Evolutionary conservation across 2,797 vertebrate genomes (phyloP).

Genomic region (Luscinia luscinia): DNA sequence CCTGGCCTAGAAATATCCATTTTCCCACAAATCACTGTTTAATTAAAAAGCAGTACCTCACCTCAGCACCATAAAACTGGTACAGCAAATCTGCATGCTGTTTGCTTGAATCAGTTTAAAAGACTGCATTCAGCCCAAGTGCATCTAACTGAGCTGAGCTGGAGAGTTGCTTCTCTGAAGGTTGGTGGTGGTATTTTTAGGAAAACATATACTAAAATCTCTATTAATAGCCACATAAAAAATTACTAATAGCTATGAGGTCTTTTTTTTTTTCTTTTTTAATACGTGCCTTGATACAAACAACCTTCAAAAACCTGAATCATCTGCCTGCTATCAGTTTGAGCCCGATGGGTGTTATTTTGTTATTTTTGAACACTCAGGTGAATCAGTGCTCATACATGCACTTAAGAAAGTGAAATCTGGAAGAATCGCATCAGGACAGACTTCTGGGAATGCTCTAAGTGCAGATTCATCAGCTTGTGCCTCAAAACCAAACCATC

Average conservation of each 20-base stretch:
- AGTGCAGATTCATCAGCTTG: conserved; percentile 9
- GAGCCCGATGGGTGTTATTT: neutral
- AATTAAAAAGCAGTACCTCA: neutral
- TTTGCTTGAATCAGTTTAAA: neutral
- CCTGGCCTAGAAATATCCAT: neutral
- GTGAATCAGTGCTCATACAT: neutral
- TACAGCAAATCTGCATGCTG: neutral
- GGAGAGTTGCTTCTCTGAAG: neutral
- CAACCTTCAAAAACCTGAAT: neutral
- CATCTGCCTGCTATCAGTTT: neutral
- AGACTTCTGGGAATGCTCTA: neutral
- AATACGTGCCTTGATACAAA: neutral
- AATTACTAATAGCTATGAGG: neutral
- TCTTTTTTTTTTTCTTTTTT: too few species aligned
- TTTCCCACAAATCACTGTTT: neutral
- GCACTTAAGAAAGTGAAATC: neutral
- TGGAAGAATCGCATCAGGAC: neutral
- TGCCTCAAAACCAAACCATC: neutral
- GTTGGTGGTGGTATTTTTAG: neutral
- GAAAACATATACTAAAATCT: neutral
- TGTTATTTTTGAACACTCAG: conserved; percentile 5
- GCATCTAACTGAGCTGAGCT: neutral
- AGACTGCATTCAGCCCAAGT: neutral
- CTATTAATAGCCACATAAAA: neutral
- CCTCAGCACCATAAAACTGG: neutral